Evolutionary conservation across 2,113 vertebrate species (phyloP).

Genomic region (Athene cunicularia): DNA sequence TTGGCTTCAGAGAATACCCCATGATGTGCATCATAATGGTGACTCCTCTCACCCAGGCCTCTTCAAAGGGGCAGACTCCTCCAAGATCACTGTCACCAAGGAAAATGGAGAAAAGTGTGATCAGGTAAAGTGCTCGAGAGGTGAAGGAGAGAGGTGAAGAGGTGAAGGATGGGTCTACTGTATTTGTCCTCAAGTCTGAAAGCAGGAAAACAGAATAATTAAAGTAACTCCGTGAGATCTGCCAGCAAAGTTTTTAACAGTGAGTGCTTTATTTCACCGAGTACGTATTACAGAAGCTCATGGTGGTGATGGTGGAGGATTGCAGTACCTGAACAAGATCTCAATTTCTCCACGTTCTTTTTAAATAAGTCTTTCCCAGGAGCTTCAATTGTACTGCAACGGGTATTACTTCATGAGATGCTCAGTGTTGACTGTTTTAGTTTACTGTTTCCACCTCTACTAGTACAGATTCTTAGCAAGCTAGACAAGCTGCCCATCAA

Average conservation of each 20-base stretch:
- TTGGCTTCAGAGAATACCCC: background rate
- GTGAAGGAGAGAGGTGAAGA: background rate
- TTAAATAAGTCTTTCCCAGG: background rate
- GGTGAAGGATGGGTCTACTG: background rate
- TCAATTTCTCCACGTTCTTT: background rate
- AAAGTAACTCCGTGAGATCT: background rate
- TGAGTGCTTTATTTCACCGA: background rate
- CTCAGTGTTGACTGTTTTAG: background rate
- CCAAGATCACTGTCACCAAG: background rate
- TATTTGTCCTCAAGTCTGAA: background rate
- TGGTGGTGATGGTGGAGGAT: background rate
- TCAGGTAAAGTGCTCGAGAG: background rate
- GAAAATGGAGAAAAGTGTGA: background rate
- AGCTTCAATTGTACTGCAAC: background rate
- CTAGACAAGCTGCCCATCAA: background rate
- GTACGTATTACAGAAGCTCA: background rate
- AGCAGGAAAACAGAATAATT: background rate
- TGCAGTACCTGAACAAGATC: background rate
- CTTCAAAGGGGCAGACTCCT: background rate
- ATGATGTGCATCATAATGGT: rapidly evolving
- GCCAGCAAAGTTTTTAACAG: background rate
- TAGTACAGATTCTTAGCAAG: background rate
- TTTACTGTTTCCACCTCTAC: background rate
- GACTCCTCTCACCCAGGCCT: background rate
- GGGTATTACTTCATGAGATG: background rate